A percentile compares a stretch with the other conserved stretches of the same genome.
Evolutionary conservation across 1,140 invertebrate genomes (phyloP).

Genomic region (Macrostomum lignano): DNA sequence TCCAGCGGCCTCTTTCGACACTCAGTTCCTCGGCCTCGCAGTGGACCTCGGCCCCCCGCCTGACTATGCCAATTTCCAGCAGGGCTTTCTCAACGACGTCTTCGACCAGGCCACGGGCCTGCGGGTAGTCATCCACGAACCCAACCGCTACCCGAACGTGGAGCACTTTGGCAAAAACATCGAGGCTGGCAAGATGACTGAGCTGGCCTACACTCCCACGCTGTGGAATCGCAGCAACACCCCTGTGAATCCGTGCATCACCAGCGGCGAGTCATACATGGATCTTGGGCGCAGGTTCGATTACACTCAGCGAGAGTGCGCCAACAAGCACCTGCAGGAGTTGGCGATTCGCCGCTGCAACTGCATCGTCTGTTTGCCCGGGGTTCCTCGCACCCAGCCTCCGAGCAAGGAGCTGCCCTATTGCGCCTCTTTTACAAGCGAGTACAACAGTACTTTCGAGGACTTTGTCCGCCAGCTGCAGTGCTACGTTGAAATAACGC

Average conservation of each 20-base stretch:
- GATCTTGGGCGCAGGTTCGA: background rate
- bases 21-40: background rate
- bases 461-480: background rate
- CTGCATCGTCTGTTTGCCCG: too few species aligned
- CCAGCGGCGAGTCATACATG: background rate
- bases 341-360: conserved; percentile 1
- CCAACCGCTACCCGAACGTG: background rate
- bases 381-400: background rate
- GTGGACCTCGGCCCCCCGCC: background rate
- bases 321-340: background rate
- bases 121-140: conserved; percentile 2
- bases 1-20: background rate
- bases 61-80: background rate
- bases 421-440: background rate
- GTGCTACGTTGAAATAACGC: background rate
- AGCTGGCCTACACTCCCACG: conserved; percentile 1
- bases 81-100: background rate
- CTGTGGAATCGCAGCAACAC: conserved; percentile 2
- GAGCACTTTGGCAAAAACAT: conserved; percentile 2
- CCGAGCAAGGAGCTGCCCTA: conserved; percentile 1
- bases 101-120: conserved; percentile 1
- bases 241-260: conserved; percentile 1
- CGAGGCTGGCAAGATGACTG: conserved; percentile 6
- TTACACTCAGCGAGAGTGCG: conserved; percentile 2
- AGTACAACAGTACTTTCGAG: background rate